Percentiles rank a stretch among this genome's conserved stretches.
Conservation (phyloP, 2,797 vertebrate species). For the Todus mexicanus region DNA sequence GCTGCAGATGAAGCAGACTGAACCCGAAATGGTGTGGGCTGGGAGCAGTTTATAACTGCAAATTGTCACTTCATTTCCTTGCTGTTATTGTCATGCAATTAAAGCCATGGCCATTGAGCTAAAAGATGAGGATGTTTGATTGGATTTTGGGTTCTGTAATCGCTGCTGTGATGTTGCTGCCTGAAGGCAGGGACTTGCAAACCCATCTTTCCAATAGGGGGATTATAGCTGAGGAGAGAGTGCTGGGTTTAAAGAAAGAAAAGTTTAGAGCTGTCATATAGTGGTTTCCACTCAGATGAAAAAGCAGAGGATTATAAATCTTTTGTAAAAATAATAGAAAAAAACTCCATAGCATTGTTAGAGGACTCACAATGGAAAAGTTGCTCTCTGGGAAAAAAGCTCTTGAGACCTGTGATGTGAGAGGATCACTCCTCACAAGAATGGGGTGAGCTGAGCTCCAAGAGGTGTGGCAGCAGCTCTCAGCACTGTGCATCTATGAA, state of each 20-base stretch:
- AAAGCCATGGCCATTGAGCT: neutral
- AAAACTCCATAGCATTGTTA: neutral
- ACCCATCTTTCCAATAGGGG: neutral
- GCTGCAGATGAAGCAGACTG: neutral
- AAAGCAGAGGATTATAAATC: constrained; percentile 52
- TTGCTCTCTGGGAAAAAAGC: neutral
- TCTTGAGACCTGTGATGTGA: neutral
- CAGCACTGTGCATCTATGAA: neutral
- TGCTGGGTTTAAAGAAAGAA: constrained; percentile 38
- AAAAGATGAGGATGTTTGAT: neutral
- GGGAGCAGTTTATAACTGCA: neutral
- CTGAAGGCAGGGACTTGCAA: constrained; percentile 2
- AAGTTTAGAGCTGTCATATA: constrained; percentile 54
- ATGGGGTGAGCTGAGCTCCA: neutral
- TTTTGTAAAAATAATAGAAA: neutral
- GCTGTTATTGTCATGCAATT: constrained; percentile 19
- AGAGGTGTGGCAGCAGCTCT: neutral
- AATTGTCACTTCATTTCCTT: constrained; percentile 24
- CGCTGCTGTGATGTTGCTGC: neutral
- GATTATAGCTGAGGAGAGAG: constrained; percentile 43
- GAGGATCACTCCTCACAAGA: neutral
- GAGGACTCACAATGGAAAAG: neutral
- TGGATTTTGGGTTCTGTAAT: constrained; percentile 13
- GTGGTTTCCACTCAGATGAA: constrained; percentile 42
- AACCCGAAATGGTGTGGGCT: neutral